Percentiles rank a stretch among this genome's conserved stretches.
These are phyloP conservation scores for Tiliacea citrago DNA, from an alignment of 2,888 invertebrate species.

Conservation along the genomic window DNA sequence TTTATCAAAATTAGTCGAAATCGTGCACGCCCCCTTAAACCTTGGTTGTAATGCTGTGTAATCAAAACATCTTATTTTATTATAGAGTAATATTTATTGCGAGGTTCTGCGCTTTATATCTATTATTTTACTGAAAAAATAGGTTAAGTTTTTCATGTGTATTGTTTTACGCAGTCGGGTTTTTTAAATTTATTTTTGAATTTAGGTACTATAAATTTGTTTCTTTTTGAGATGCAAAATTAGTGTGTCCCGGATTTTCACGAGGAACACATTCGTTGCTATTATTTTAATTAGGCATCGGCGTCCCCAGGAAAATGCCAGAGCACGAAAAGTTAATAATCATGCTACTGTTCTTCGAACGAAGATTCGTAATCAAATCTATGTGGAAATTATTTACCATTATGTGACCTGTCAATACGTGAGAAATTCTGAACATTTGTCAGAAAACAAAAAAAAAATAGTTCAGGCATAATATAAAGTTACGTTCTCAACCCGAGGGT, in stretches of 20 bases:
- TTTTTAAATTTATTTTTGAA: neutral
- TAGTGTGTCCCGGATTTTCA: neutral
- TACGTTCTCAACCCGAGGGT: conserved; percentile 36
- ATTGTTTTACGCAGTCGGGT: too few species aligned
- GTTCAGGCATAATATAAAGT: neutral
- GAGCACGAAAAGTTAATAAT: neutral
- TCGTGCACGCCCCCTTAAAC: too few species aligned
- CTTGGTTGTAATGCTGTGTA: neutral
- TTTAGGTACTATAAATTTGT: neutral
- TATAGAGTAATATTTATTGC: neutral
- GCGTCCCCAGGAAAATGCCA: neutral
- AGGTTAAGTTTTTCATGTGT: neutral
- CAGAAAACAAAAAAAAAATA: neutral
- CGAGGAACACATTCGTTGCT: neutral
- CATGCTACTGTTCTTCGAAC: neutral
- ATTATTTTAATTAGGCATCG: neutral
- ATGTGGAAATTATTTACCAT: neutral
- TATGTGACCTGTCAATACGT: neutral
- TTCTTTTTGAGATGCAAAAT: neutral
- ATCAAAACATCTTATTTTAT: neutral
- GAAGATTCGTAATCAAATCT: neutral
- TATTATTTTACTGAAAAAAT: neutral
- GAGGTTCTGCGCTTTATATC: too few species aligned
- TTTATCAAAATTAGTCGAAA: too few species aligned
- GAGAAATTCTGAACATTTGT: neutral